A percentile compares a stretch with the other conserved stretches of the same genome.
These are phyloP conservation scores for Cistogaster globosa DNA, from an alignment of 2,888 invertebrate genomes.

Conservation along the genomic window DNA sequence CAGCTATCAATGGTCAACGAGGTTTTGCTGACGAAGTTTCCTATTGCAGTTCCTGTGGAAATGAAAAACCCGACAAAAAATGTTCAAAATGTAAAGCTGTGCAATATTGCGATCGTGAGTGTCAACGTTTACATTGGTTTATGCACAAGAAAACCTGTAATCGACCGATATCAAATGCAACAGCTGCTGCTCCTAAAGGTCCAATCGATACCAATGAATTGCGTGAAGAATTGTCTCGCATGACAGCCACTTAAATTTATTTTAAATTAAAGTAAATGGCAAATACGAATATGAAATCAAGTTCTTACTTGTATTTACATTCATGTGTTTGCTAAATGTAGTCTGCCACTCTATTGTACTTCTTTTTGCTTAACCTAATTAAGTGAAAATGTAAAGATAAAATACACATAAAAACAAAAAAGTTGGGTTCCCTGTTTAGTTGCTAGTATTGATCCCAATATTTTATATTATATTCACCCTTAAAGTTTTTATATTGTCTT, in stretches of 20 bases:
- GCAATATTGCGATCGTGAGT: constrained; percentile 96
- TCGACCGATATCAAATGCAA: constrained; percentile 84
- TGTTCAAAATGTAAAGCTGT: constrained; percentile 97
- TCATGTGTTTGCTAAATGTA: constrained; percentile 17
- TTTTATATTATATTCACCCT: constrained; percentile 44
- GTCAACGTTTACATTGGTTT: constrained; percentile 97
- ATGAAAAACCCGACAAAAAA: constrained; percentile 94
- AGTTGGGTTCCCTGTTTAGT: constrained; percentile 23
- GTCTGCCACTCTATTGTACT: constrained; percentile 10
- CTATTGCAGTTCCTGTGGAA: constrained; percentile 93
- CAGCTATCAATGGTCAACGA: constrained; percentile 94
- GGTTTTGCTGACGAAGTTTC: constrained; percentile 88
- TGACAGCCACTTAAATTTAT: constrained; percentile 72
- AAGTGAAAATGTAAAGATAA: constrained; percentile 26
- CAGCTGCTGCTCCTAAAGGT: constrained; percentile 74
- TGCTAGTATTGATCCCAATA: constrained; percentile 48
- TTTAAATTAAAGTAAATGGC: background rate
- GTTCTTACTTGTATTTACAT: constrained; percentile 1
- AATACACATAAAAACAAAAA: constrained; percentile 3
- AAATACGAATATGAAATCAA: background rate
- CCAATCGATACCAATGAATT: constrained; percentile 77
- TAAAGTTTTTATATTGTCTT: constrained; percentile 52
- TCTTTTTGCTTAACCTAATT: constrained; percentile 47
- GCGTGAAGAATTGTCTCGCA: constrained; percentile 76
- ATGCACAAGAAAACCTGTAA: constrained; percentile 94